phyloP scores from a whole-genome alignment of 2,888 invertebrate species.

The Cataglyphis cursor region DNA sequence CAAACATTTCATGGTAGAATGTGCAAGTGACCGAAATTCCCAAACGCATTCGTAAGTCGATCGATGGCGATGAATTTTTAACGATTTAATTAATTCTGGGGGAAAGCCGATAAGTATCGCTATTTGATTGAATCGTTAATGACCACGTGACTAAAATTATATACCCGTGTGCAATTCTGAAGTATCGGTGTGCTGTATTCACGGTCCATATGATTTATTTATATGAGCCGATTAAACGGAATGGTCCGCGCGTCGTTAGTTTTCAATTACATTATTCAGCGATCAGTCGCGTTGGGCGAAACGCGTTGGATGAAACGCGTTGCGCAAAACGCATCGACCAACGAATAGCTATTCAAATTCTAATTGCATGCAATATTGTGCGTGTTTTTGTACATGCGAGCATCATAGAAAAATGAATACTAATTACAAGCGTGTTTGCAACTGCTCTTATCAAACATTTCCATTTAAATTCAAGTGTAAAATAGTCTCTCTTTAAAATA shows the following conservation, averaged over 20 bases:
- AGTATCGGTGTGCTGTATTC: slow-evolving; percentile 55
- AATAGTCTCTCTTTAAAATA: not conserved
- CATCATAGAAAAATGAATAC: slow-evolving; percentile 39
- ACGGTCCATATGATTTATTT: slow-evolving; percentile 67
- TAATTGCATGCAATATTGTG: slow-evolving; percentile 58
- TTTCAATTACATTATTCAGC: slow-evolving; percentile 73
- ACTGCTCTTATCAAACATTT: slow-evolving; percentile 6
- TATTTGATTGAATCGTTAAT: slow-evolving; percentile 62
- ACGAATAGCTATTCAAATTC: slow-evolving; percentile 51
- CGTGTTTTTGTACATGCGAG: slow-evolving; percentile 1
- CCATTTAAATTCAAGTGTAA: not conserved
- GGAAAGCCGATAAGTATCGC: slow-evolving; percentile 61
- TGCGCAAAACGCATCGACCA: slow-evolving; percentile 24
- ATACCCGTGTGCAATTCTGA: slow-evolving; percentile 50
- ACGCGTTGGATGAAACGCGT: slow-evolving; percentile 27
- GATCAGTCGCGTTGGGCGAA: slow-evolving; percentile 48
- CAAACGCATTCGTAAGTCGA: slow-evolving; percentile 18
- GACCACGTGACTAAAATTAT: slow-evolving; percentile 65
- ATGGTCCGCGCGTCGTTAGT: slow-evolving; percentile 53
- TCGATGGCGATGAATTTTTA: slow-evolving; percentile 46
- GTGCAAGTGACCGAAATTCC: slow-evolving; percentile 15
- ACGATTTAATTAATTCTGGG: slow-evolving; percentile 53
- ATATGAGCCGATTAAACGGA: slow-evolving; percentile 68
- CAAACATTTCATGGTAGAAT: not conserved
- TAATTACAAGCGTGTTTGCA: slow-evolving; percentile 33